A percentile compares a stretch with the other conserved stretches of the same genome.
Conservation (phyloP, 2,113 vertebrate species). For the Tachysurus vachellii region DNA sequence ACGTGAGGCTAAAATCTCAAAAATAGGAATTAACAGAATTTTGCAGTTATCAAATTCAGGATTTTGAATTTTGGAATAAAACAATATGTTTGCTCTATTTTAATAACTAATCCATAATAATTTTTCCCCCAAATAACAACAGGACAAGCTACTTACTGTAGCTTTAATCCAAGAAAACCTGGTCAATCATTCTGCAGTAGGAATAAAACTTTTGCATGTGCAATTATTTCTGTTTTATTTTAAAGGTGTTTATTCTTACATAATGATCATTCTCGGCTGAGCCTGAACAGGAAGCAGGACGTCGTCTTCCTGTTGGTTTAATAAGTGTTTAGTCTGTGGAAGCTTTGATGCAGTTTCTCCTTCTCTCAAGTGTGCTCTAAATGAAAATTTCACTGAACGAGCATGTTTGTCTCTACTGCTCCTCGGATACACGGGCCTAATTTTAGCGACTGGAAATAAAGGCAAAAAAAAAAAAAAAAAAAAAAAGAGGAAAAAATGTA, state of each 20-base stretch:
- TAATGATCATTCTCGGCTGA: not conserved
- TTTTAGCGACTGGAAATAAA: not conserved
- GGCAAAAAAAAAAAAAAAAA: not conserved
- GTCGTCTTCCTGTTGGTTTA: slow-evolving; percentile 21
- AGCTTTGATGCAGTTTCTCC: not conserved
- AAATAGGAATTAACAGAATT: not conserved
- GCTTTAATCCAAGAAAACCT: too few relatives aligned
- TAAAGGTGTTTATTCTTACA: not conserved
- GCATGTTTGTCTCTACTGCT: not conserved
- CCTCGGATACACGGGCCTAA: not conserved
- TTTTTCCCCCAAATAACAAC: too few relatives aligned
- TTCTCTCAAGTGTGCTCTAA: not conserved
- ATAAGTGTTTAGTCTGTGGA: not conserved
- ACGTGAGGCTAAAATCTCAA: not conserved
- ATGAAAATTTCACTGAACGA: not conserved
- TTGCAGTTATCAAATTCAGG: too few relatives aligned
- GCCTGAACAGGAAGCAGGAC: slow-evolving; percentile 21
- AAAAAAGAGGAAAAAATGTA: not conserved
- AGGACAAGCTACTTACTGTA: too few relatives aligned
- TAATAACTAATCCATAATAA: too few relatives aligned
- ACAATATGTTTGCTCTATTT: too few relatives aligned
- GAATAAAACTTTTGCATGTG: too few relatives aligned
- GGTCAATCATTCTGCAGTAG: too few relatives aligned
- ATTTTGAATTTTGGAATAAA: too few relatives aligned
- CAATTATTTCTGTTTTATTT: too few relatives aligned